These are phyloP conservation scores for Coranthus polyacanthus DNA, from an alignment of 2,797 vertebrate species.

Conservation along the genomic window DNA sequence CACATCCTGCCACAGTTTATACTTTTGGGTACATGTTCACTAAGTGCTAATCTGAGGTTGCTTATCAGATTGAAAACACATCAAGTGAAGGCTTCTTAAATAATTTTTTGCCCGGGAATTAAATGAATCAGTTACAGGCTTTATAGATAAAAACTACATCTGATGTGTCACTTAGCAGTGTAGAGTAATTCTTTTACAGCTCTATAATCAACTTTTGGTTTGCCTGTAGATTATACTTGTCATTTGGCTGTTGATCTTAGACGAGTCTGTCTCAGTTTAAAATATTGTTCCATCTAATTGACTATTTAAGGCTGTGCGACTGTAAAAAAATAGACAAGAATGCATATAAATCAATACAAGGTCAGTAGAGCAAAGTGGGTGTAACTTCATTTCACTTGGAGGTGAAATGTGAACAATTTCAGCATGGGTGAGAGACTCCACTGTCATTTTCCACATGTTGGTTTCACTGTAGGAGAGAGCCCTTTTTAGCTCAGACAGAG, in stretches of 20 bases:
- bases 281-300: neutral
- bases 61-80: constrained; percentile 25
- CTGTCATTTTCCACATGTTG: constrained; percentile 34
- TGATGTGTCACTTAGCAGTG: neutral
- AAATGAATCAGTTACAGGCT: constrained; percentile 18
- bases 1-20: constrained; percentile 77
- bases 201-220: neutral
- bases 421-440: constrained; percentile 28
- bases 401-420: constrained; percentile 39
- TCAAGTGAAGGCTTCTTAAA: constrained; percentile 15
- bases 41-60: constrained; percentile 31
- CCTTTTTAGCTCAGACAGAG: constrained; percentile 24
- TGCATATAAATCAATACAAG: constrained; percentile 1
- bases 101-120: constrained; percentile 13
- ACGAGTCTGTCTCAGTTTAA: neutral
- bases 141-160: neutral
- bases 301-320: neutral
- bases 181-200: neutral
- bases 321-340: constrained; percentile 6
- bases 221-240: neutral
- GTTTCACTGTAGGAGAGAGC: constrained; percentile 13
- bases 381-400: constrained; percentile 7
- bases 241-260: neutral
- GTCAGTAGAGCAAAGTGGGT: constrained; percentile 1
- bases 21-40: constrained; percentile 57